Evolutionary conservation across 92 coral and sea anemone genomes (phyloP), one percentile per base, ranked within the genome.

Genomic region (Parazoanthus atlanticus): DNA sequence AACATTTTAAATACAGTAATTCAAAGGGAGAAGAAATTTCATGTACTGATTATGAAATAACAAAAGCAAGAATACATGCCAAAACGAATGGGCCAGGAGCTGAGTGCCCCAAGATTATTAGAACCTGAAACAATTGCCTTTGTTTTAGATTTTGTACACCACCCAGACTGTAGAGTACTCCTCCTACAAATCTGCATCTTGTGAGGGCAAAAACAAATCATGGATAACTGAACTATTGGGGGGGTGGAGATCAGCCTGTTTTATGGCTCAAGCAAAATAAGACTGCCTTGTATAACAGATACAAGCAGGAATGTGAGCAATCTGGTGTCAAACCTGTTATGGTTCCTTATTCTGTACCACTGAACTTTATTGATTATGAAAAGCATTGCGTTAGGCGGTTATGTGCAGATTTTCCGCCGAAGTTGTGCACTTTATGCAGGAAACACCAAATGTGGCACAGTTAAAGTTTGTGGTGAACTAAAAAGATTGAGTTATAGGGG

Each of bases 161-260:
- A 56, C 67, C 83, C 38, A 71, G 38, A 71, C 36, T 30, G 46
- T 58, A 3, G 85, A 80, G 47, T 56, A 58, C 23, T 80, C 74
- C 23, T 80, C 85, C 17, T 79, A 49, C 65, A 79, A 79, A 47
- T 43, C 83, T 11, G 83, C 83, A 28, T 28, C 38, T 15, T 58
- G 85, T 21, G 32, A 80, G 25, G 74, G 85, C 38, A 80, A 80
- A n/a, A n/a, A n/a, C n/a, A n/a, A n/a, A n/a, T n/a, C n/a, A n/a
- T n/a, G n/a, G n/a, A 58, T 33, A 36, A 81, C 30, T 84, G 91
- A 89, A 67, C 74, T 84, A 31, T 71, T 89, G n/a, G n/a, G 64
- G 91, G 36, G 91, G 80, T 56, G 89, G 85, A 46, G 29, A 40
- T 13, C 91, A 89, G 33, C 89, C 91, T 26, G 91, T 89, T 3